Conservation (phyloP, 2,888 invertebrate genomes). For the Drosophila recens region DNA sequence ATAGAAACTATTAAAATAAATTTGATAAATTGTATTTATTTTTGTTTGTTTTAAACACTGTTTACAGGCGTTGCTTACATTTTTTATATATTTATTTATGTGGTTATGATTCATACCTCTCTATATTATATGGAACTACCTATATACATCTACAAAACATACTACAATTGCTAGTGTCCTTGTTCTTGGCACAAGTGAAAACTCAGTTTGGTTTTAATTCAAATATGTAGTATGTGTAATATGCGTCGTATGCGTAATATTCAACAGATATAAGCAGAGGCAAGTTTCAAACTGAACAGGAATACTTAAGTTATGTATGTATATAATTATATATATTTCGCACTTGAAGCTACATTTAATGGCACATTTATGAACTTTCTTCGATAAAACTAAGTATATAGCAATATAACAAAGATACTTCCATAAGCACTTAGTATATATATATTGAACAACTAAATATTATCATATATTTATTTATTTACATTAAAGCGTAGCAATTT, state of each 20-base stretch:
- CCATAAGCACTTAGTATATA: constrained; percentile 6
- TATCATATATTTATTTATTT: constrained; percentile 3
- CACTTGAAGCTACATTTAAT: constrained; percentile 58
- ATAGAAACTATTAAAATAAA: constrained; percentile 6
- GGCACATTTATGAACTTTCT: constrained; percentile 51
- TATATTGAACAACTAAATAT: neutral
- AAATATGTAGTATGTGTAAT: too few relatives aligned
- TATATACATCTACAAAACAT: constrained; percentile 27
- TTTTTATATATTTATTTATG: constrained; percentile 5
- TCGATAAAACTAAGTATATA: constrained; percentile 46
- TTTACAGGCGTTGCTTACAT: constrained; percentile 66
- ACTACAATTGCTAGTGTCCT: constrained; percentile 22
- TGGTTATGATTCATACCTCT: constrained; percentile 21
- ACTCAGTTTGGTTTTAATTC: neutral
- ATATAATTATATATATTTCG: constrained; percentile 25
- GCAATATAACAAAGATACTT: constrained; percentile 16
- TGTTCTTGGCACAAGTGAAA: constrained; percentile 44
- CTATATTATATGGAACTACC: constrained; percentile 25
- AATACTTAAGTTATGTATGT: constrained; percentile 15
- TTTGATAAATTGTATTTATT: constrained; percentile 63
- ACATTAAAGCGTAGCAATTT: constrained; percentile 4
- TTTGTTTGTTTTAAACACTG: constrained; percentile 67
- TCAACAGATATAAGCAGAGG: constrained; percentile 32
- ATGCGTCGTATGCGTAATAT: constrained; percentile 15
- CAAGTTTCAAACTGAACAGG: constrained; percentile 23